Percentiles rank a stretch among this genome's conserved stretches.
Conservation (phyloP, 2,113 vertebrate species). For the Xiphophorus maculatus region DNA sequence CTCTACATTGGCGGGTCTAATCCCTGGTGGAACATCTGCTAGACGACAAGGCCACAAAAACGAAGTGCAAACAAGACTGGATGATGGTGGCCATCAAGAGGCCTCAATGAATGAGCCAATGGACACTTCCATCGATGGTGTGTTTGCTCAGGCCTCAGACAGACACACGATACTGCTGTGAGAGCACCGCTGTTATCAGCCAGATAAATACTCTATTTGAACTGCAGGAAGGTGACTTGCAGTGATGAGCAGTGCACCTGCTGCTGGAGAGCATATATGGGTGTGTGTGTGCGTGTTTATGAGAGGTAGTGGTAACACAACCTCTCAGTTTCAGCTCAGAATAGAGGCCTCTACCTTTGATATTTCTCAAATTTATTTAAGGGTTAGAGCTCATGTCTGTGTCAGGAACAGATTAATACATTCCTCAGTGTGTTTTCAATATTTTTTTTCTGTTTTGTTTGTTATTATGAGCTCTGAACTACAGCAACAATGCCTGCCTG, state of each 20-base stretch:
- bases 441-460: too few relatives aligned
- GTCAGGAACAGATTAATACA: too few relatives aligned
- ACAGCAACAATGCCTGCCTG: not conserved
- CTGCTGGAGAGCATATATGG: not conserved
- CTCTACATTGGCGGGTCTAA: slow-evolving; percentile 73
- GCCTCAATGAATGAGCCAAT: slow-evolving; percentile 39
- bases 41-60: slow-evolving; percentile 63
- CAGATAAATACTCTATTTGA: slow-evolving; percentile 44
- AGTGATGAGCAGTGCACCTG: slow-evolving; percentile 44
- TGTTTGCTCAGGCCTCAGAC: slow-evolving; percentile 56
- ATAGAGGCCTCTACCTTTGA: too few relatives aligned
- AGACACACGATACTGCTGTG: slow-evolving; percentile 7
- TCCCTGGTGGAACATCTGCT: slow-evolving; percentile 73
- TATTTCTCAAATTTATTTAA: too few relatives aligned
- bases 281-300: slow-evolving; percentile 2
- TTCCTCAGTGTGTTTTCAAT: too few relatives aligned
- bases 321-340: too few relatives aligned
- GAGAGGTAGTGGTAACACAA: too few relatives aligned
- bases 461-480: too few relatives aligned
- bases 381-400: too few relatives aligned
- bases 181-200: slow-evolving; percentile 31
- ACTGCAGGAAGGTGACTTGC: slow-evolving; percentile 30
- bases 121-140: slow-evolving; percentile 23
- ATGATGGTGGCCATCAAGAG: slow-evolving; percentile 37
- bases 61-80: slow-evolving; percentile 60